Evolutionary conservation across 2,888 invertebrate genomes (phyloP).

Genomic region (Parnassius smintheus): DNA sequence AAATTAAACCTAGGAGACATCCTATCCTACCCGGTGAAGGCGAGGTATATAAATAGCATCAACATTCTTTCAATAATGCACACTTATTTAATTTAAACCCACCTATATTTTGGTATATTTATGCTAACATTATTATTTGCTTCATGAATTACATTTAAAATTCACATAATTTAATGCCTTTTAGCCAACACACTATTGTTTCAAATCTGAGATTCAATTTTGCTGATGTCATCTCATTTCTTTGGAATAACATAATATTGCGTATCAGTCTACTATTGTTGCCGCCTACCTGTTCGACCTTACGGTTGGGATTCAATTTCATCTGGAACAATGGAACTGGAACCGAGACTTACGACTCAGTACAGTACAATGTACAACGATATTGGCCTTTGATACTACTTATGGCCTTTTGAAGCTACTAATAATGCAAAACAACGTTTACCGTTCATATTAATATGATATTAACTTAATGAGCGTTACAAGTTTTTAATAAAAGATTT

Average conservation of each 20-base stretch:
- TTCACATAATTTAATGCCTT: neutral
- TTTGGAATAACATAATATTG: slow-evolving; percentile 20
- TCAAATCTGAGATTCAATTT: slow-evolving; percentile 6
- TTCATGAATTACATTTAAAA: no score
- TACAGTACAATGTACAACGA: slow-evolving; percentile 31
- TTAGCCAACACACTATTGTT: slow-evolving; percentile 7
- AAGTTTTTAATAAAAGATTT: no score
- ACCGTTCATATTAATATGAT: no score
- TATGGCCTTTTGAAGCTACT: slow-evolving; percentile 3
- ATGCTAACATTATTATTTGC: no score
- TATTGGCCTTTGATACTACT: slow-evolving; percentile 16
- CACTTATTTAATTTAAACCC: no score
- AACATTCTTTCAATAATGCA: no score
- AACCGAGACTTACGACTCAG: slow-evolving; percentile 41
- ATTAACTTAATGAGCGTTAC: no score
- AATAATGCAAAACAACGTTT: neutral
- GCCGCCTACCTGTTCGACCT: slow-evolving; percentile 52
- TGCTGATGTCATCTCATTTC: slow-evolving; percentile 19
- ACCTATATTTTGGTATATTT: no score
- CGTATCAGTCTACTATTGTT: slow-evolving; percentile 31
- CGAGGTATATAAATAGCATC: no score
- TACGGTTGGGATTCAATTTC: slow-evolving; percentile 52
- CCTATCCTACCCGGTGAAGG: no score
- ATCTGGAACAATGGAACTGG: slow-evolving; percentile 54
- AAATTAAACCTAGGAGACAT: no score